Base-by-base conservation (phyloP, 2,797 vertebrate genomes). In the Iguana delicatissima region DNA sequence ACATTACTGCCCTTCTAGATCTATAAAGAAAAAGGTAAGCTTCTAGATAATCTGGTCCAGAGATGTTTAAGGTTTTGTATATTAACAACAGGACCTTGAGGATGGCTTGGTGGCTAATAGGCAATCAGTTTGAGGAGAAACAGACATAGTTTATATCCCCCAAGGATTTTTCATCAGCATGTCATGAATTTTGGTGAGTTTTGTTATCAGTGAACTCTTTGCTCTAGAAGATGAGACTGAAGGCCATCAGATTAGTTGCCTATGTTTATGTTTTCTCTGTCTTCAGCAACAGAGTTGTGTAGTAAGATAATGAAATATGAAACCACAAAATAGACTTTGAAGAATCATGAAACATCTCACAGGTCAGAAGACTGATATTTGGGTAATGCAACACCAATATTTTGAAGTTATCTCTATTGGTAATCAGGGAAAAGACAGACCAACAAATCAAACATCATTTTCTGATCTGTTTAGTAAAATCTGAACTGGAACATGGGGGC, bases 141-240 rank as follows among this genome's bases (percentile, higher is more conserved):
- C 12, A 67, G 29, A 29, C 18, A 67, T 35, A 50, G 10, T n/a
- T 79, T 22, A 50, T 79, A 64, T 79, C 74, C n/a, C 24, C 26
- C 38, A 16, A 32, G 20, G 74, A 22, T 85, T 73, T 72, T 35
- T 55, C 46, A 73, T 35, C 3, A 74, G 69, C 35, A 57, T 73
- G 22, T 35, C 46, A 74, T 52, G 20, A 73, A 85, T 55, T 74
- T 73, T 80, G 62, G n/a, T 69, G 46, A 18, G 46, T 29, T 72
- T 88, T 80, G 62, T 52, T 81, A n/a, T 14, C 22, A 81, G 18
- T 64, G 42, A 87, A 80, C 46, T 80, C 72, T 72, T 88, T 50
- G 62, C 20, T 26, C 69, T 13, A 74, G 29, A 59, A 24, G 50
- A 57, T 50, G 55, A 76, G 46, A 86, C 76, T 46, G 76, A 90